phyloP scores from a whole-genome alignment of 2,797 vertebrate genomes.

The Enteromius paludinosus region DNA sequence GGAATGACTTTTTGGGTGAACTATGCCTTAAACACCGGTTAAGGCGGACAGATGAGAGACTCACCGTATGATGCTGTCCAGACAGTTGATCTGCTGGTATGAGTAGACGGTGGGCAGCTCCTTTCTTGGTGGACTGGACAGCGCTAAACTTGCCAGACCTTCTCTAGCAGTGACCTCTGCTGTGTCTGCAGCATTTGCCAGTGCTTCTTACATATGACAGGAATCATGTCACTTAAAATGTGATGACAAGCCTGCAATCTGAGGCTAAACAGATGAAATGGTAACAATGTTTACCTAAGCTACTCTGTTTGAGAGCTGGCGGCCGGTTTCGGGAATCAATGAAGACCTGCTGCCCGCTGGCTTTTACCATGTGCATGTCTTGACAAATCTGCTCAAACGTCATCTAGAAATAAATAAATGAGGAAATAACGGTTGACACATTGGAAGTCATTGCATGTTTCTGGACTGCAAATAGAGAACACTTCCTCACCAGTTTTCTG shows the following conservation, averaged over 20 bases:
- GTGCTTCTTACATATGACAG: constrained; percentile 14
- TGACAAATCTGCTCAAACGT: constrained; percentile 74
- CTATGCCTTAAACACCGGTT: background rate
- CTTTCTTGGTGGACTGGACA: constrained; percentile 61
- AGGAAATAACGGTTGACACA: background rate
- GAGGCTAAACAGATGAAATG: background rate
- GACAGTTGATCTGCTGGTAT: constrained; percentile 72
- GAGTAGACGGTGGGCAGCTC: constrained; percentile 77
- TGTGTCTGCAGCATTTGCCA: constrained; percentile 7
- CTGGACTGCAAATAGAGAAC: background rate
- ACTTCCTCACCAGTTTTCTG: constrained; percentile 51
- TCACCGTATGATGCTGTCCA: constrained; percentile 81
- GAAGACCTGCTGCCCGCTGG: constrained; percentile 69
- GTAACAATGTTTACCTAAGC: constrained; percentile 46
- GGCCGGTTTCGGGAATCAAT: constrained; percentile 71
- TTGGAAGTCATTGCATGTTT: background rate
- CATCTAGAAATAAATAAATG: constrained; percentile 56
- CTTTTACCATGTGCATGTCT: constrained; percentile 69
- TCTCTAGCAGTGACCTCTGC: constrained; percentile 18
- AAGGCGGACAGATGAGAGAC: background rate
- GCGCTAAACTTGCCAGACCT: constrained; percentile 29
- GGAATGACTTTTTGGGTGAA: too few relatives aligned
- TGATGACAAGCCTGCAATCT: background rate
- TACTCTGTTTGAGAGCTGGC: constrained; percentile 47
- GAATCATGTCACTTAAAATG: background rate